Evolutionary conservation across 2,888 invertebrate genomes (phyloP), one percentile per base, ranked within the genome.

Genomic region (Stenurella melanura): DNA sequence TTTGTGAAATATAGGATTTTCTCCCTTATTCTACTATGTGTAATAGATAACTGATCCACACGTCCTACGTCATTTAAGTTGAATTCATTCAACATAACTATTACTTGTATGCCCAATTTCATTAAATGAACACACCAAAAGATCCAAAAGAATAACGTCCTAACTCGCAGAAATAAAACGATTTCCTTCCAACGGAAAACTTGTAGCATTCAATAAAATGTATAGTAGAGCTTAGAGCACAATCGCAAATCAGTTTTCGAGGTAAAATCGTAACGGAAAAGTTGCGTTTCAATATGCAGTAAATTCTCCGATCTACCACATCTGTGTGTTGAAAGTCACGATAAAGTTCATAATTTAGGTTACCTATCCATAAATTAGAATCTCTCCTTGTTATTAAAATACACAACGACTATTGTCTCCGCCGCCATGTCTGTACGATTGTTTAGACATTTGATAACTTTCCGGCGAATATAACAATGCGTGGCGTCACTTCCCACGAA

Each of bases 401-500:
- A 56, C 30, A 34, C 57, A 30, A 4, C 56, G 56, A 21, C n/a
- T 26, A 58, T 34, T 57, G 60, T 70, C 34, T 70, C 11, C 30
- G 17, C 21, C 58, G 70, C 34, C 54, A 56, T 34, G n/a, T 63
- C 30, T 12, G 56, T 70, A 9, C 70, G 75, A 64, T 69, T 73
- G 76, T 73, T 73, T 67, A 73, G 76, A 76, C 73, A 73, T 66
- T 73, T 76, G 76, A 76, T 73, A 76, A 76, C 67, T 76, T 72
- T 71, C 66, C 68, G 73, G 73, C 21, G 70, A 75, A 57, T 57
- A 66, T 56, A 75, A 77, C 78, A 78, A 77, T 77, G 71, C 75
- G 34, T 68, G 57, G 34, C 78, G 78, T 77, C 78, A 74, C 66
- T 80, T 80, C 80, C 78, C 80, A 77, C 77, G 80, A 76, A 70